These are phyloP conservation scores for Tokudaia muenninki DNA, from an alignment of 2,797 vertebrate species.

Conservation along the genomic window DNA sequence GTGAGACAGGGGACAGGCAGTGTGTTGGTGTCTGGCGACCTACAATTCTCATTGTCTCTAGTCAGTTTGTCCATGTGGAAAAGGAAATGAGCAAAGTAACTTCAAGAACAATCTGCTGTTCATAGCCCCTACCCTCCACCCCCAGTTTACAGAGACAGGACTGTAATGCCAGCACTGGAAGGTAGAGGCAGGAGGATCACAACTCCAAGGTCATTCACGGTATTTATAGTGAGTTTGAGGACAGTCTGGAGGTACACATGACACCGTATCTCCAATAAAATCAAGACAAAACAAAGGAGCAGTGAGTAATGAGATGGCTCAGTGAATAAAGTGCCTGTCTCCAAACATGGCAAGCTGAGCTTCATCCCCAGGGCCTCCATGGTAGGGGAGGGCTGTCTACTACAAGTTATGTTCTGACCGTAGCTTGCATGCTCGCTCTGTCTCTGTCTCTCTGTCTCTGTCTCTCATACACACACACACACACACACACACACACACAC, in stretches of 20 bases:
- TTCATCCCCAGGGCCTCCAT: not conserved
- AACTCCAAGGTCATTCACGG: too few species aligned
- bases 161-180: not conserved
- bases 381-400: not conserved
- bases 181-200: too few species aligned
- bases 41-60: not conserved
- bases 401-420: not conserved
- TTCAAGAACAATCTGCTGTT: not conserved
- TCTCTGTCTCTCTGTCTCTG: too few species aligned
- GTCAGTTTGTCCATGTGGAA: not conserved
- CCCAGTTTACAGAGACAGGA: not conserved
- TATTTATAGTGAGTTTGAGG: not conserved
- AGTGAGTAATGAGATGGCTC: not conserved
- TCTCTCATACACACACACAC: too few species aligned
- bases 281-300: not conserved
- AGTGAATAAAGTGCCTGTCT: too few species aligned
- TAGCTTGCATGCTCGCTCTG: not conserved
- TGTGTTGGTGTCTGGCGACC: not conserved
- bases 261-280: not conserved
- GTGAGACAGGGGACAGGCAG: not conserved
- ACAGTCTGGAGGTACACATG: not conserved
- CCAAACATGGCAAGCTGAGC: not conserved
- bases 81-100: not conserved
- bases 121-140: not conserved
- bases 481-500: too few species aligned